Percentiles rank a stretch among this genome's conserved stretches.
phyloP scores from a whole-genome alignment of 2,888 invertebrate genomes.

The Nasonia oneida region DNA sequence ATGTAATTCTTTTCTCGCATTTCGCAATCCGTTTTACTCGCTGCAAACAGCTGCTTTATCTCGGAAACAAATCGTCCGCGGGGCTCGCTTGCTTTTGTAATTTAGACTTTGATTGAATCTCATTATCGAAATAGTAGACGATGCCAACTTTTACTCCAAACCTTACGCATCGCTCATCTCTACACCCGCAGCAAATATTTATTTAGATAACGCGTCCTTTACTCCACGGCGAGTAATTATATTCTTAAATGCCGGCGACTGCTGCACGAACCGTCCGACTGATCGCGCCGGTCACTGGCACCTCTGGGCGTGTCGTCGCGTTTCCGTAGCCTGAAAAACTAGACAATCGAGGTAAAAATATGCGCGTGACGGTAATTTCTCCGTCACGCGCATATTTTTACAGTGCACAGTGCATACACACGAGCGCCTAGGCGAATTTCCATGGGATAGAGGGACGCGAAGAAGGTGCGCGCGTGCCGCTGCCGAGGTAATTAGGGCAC shows the following conservation, averaged over 20 bases:
- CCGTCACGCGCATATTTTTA: too few relatives aligned
- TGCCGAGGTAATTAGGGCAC: neutral
- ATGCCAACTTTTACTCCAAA: neutral
- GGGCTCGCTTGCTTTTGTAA: too few relatives aligned
- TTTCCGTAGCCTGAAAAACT: neutral
- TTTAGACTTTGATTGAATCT: neutral
- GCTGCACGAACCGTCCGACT: too few relatives aligned
- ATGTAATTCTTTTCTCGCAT: too few relatives aligned
- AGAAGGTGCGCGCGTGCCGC: neutral
- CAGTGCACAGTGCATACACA: neutral
- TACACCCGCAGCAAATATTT: neutral
- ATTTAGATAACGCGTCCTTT: neutral
- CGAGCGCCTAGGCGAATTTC: neutral
- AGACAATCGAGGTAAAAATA: neutral
- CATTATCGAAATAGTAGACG: neutral
- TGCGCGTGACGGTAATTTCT: neutral
- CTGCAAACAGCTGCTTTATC: neutral
- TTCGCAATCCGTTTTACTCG: too few relatives aligned
- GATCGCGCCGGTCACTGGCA: slow-evolving; percentile 8
- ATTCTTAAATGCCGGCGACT: too few relatives aligned
- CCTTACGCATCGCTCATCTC: neutral
- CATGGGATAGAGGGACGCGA: neutral
- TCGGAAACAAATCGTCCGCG: neutral
- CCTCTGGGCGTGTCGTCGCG: neutral
- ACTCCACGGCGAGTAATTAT: neutral